Evolutionary conservation across 2,113 vertebrate species (phyloP).

Genomic region (Scomber colias): DNA sequence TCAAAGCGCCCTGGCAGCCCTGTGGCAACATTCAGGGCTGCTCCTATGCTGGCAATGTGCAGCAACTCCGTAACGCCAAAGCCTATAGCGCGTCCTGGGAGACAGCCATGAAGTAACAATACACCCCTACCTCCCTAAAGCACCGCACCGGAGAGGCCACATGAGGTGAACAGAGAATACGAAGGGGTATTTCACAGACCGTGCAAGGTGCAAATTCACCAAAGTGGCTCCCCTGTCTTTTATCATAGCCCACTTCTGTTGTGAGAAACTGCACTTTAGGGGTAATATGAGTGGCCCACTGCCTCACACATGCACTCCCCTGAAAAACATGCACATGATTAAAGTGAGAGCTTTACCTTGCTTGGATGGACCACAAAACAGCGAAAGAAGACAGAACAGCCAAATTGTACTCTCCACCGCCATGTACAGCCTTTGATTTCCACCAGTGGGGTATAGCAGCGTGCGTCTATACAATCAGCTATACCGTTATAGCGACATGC

Average conservation of each 20-base stretch:
- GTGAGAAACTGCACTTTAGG: slow-evolving; percentile 56
- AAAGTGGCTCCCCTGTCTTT: slow-evolving; percentile 16
- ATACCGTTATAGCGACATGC: slow-evolving; percentile 75
- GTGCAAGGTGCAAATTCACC: slow-evolving; percentile 75
- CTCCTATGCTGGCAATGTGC: slow-evolving; percentile 33
- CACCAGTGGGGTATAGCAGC: slow-evolving; percentile 76
- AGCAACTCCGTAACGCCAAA: slow-evolving; percentile 52
- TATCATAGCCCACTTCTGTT: slow-evolving; percentile 48
- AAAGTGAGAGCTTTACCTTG: slow-evolving; percentile 81
- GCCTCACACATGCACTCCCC: slow-evolving; percentile 27
- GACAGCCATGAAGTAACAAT: slow-evolving; percentile 31
- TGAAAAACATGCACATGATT: slow-evolving; percentile 21
- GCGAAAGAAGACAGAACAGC: slow-evolving; percentile 84
- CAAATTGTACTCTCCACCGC: slow-evolving; percentile 84
- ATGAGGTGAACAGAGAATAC: slow-evolving; percentile 61
- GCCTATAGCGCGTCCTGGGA: slow-evolving; percentile 30
- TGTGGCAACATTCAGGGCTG: slow-evolving; percentile 36
- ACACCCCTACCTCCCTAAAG: background rate
- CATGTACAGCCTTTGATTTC: slow-evolving; percentile 86
- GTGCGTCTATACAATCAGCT: slow-evolving; percentile 71
- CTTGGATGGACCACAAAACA: slow-evolving; percentile 78
- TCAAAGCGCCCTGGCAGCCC: slow-evolving; percentile 41
- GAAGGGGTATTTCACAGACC: slow-evolving; percentile 23
- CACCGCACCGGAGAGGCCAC: slow-evolving; percentile 42
- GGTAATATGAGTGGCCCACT: slow-evolving; percentile 44